phyloP scores from a whole-genome alignment of 92 coral and sea anemone species.

The Virgularia gustaviana region DNA sequence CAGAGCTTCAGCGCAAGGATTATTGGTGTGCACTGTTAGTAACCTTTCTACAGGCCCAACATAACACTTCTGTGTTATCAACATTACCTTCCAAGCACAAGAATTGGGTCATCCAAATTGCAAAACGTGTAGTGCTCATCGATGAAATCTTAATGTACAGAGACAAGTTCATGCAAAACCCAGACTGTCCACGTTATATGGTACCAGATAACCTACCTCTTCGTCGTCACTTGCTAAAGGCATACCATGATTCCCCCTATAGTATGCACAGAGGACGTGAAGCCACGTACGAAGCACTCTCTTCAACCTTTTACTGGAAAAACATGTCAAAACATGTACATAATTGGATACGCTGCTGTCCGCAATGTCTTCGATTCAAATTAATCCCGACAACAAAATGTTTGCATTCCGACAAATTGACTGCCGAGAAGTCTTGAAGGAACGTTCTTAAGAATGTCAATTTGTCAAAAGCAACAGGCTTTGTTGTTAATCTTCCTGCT shows the following conservation, averaged over 20 bases:
- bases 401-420: too few species aligned
- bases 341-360: constrained; percentile 55
- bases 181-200: constrained; percentile 31
- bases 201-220: constrained; percentile 39
- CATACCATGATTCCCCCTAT: constrained; percentile 43
- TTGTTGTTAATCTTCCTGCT: too few species aligned
- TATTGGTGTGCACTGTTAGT: constrained; percentile 45
- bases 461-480: too few species aligned
- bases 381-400: too few species aligned
- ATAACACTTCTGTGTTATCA: constrained; percentile 12
- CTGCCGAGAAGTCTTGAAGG: too few species aligned
- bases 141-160: constrained; percentile 49
- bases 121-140: constrained; percentile 45
- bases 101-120: constrained; percentile 54
- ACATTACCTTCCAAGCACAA: constrained; percentile 38
- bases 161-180: constrained; percentile 51
- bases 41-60: constrained; percentile 30
- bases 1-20: constrained; percentile 45
- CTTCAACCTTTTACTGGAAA: constrained; percentile 51
- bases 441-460: too few species aligned
- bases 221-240: constrained; percentile 19
- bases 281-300: constrained; percentile 55
- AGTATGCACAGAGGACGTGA: constrained; percentile 60
- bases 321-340: constrained; percentile 53
- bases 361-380: constrained; percentile 31